Evolutionary conservation across 2,797 vertebrate species (phyloP), one percentile per base, ranked within the genome.

Genomic region (Rhinogobio ventralis): DNA sequence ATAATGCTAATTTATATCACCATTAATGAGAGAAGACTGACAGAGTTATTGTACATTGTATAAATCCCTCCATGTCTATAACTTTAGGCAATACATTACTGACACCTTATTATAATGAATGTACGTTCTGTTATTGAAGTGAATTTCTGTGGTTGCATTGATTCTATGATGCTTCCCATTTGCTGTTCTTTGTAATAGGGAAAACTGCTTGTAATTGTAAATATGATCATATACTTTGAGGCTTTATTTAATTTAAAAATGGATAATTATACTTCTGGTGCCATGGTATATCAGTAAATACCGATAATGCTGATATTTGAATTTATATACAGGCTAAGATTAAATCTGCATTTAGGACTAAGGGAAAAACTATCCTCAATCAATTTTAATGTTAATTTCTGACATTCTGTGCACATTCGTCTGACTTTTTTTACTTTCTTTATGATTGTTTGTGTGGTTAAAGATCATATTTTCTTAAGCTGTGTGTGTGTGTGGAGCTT

Each of bases 1-100:
- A 46, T 60, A 33, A 45, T 14, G 25, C 20, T 46, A 33, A 49
- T 3, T 60, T 13, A 9, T 46, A n/a, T n/a, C 6, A 20, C 7
- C 11, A 1, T 79, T 23, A 78, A 28, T 25, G 9, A 23, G 3
- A 23, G 4, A 72, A 73, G n/a, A 73, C 80, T 60, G 79, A 81
- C 67, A 6, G n/a, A 17, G 28, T 20, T 36, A 23, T 53, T 57
- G 14, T 55, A 13, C 49, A 23, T 8, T 75, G 20, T n/a, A 17
- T 80, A 33, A 79, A 49, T 28, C 51, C 67, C n/a, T 72, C 45
- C 51, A 81, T 17, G 25, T 36, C 39, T 62, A 62, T 23, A 33
- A 46, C 13, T 46, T 33, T 2, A 64, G 25, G 17, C 17, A 64
- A 14, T 23, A 9, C 36, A 79, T 79, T 10, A 45, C 28, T 51